Evolutionary conservation across 2,888 invertebrate species (phyloP).

Genomic region (Agriopis marginaria): DNA sequence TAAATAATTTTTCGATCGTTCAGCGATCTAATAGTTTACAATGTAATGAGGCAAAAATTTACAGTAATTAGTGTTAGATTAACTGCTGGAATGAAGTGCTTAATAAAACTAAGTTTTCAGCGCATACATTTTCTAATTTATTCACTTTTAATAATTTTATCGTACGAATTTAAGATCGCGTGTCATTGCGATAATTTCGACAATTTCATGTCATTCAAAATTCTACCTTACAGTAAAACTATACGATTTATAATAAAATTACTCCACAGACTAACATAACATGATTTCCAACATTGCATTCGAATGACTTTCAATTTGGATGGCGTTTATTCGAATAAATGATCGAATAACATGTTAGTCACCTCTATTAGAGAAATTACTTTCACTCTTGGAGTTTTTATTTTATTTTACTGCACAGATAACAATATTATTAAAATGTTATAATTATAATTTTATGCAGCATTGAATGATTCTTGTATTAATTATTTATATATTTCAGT

Average conservation of each 20-base stretch:
- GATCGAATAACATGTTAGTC: constrained; percentile 68
- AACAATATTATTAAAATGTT: constrained; percentile 9
- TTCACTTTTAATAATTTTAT: constrained; percentile 1
- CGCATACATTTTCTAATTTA: constrained; percentile 1
- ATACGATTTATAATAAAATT: constrained; percentile 15
- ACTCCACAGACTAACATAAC: constrained; percentile 8
- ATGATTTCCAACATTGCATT: constrained; percentile 26
- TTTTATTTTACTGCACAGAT: constrained; percentile 17
- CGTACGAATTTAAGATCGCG: constrained; percentile 15
- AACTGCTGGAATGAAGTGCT: too few relatives aligned
- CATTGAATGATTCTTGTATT: constrained; percentile 10
- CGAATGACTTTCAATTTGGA: constrained; percentile 58
- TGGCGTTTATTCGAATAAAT: constrained; percentile 57
- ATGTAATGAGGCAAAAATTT: too few relatives aligned
- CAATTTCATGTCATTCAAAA: constrained; percentile 11
- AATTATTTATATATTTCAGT: constrained; percentile 10
- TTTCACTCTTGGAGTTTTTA: constrained; percentile 63
- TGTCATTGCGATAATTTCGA: constrained; percentile 20
- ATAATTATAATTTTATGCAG: constrained; percentile 8
- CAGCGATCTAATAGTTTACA: too few relatives aligned
- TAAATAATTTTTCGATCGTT: background rate
- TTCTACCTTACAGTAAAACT: constrained; percentile 11
- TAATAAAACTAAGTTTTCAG: background rate
- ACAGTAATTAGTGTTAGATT: too few relatives aligned
- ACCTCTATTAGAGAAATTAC: constrained; percentile 61